These are phyloP conservation scores for Nemapogon koenigi DNA, from an alignment of 2,888 invertebrate species.

Conservation along the genomic window DNA sequence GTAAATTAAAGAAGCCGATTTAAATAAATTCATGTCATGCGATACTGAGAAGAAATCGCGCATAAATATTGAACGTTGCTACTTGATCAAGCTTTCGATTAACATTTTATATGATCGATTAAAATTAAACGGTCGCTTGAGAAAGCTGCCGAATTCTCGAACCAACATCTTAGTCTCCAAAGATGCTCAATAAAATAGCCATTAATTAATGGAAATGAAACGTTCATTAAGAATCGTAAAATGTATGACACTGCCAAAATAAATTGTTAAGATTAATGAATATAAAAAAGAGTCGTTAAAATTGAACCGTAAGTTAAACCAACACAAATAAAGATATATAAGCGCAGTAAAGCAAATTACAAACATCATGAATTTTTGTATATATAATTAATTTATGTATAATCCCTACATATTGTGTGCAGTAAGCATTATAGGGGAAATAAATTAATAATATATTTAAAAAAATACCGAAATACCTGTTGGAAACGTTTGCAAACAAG, in stretches of 20 bases:
- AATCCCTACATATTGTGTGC: too few species aligned
- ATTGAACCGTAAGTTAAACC: too few species aligned
- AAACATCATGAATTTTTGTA: too few species aligned
- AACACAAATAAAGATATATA: too few species aligned
- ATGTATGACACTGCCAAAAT: too few species aligned
- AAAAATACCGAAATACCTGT: too few species aligned
- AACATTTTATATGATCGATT: constrained; percentile 37
- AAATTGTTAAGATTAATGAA: too few species aligned
- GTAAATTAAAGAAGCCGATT: constrained; percentile 40
- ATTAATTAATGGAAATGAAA: constrained; percentile 7
- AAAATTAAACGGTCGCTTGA: constrained; percentile 34
- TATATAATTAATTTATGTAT: too few species aligned
- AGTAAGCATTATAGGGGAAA: too few species aligned
- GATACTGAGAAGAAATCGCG: constrained; percentile 29
- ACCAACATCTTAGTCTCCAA: constrained; percentile 23
- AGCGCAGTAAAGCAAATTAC: too few species aligned
- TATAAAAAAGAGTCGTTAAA: too few species aligned
- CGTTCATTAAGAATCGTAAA: constrained; percentile 4
- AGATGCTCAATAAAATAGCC: background rate
- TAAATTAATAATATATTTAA: too few species aligned
- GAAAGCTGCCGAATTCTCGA: constrained; percentile 29
- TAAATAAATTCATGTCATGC: constrained; percentile 37
- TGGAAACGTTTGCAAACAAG: constrained; percentile 12
- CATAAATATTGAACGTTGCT: constrained; percentile 40
- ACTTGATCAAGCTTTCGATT: constrained; percentile 32